Percentiles rank a stretch among this genome's conserved stretches.
phyloP scores from a whole-genome alignment of 2,797 vertebrate genomes.

The Peromyscus nudipes region DNA sequence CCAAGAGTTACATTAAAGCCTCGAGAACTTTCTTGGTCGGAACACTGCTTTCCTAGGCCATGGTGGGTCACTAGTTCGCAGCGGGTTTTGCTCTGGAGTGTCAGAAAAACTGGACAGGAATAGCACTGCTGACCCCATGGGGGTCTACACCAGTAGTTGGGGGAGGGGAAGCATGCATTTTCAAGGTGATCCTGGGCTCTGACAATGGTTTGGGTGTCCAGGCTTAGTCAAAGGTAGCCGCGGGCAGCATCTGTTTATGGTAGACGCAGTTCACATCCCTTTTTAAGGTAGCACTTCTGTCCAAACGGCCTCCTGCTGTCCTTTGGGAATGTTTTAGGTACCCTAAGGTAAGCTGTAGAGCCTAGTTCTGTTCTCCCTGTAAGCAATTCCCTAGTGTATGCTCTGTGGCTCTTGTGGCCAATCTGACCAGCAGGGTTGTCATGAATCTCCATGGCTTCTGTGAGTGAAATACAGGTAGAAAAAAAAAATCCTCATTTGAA shows the following conservation, averaged over 20 bases:
- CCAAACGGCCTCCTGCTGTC: neutral
- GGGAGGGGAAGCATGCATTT: neutral
- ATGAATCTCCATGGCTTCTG: neutral
- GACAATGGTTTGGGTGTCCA: neutral
- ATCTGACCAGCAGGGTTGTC: neutral
- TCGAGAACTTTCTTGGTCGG: neutral
- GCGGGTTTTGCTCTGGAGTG: neutral
- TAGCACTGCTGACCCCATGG: neutral
- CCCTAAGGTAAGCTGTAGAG: neutral
- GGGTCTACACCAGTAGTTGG: neutral
- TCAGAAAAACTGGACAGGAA: neutral
- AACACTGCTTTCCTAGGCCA: neutral
- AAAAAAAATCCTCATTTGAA: slow-evolving; percentile 12
- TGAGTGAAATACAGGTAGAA: neutral
- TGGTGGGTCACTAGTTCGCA: neutral
- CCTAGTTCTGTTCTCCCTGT: neutral
- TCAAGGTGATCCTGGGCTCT: neutral
- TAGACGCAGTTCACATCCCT: neutral
- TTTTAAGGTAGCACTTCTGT: neutral
- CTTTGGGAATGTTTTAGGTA: neutral
- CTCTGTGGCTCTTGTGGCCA: neutral
- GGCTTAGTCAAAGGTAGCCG: neutral
- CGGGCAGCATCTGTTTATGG: neutral
- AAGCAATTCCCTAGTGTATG: neutral
- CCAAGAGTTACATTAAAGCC: neutral